A percentile compares a stretch with the other conserved stretches of the same genome.
These are phyloP conservation scores for Prinia subflava DNA, from an alignment of 2,113 vertebrate species.

Conservation along the genomic window DNA sequence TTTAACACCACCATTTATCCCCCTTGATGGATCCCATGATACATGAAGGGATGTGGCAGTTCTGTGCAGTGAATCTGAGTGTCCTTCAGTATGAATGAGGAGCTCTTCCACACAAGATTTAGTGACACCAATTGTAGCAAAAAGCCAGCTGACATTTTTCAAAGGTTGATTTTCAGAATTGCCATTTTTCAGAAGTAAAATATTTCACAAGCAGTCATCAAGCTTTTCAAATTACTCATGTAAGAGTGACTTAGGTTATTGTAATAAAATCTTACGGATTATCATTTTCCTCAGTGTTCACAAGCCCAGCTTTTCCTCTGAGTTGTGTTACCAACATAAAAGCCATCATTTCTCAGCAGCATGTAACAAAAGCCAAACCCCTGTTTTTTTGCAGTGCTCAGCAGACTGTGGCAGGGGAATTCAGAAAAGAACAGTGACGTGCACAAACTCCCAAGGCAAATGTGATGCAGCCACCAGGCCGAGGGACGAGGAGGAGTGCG, in stretches of 20 bases:
- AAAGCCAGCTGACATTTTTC: not conserved
- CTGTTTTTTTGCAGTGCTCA: constrained; percentile 81
- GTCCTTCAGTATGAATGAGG: not conserved
- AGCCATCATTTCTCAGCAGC: not conserved
- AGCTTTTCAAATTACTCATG: not conserved
- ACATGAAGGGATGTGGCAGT: not conserved
- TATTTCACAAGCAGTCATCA: not conserved
- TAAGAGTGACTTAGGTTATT: not conserved
- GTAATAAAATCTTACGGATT: not conserved
- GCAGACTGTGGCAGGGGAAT: constrained; percentile 85
- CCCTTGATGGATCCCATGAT: not conserved
- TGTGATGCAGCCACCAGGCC: constrained; percentile 86
- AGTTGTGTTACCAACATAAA: not conserved
- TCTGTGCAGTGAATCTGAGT: not conserved
- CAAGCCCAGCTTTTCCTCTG: not conserved
- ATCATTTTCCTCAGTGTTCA: not conserved
- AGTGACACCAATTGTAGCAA: not conserved
- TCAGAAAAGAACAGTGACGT: constrained; percentile 82
- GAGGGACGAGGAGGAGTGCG: constrained; percentile 79
- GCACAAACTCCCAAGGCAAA: constrained; percentile 86
- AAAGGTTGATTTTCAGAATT: not conserved
- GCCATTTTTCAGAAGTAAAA: not conserved
- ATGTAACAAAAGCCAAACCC: not conserved
- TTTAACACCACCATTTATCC: not conserved
- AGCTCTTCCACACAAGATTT: not conserved